Percentiles rank a stretch among this genome's conserved stretches.
phyloP scores from a whole-genome alignment of 2,113 vertebrate genomes.

The Spea multiplicata region DNA sequence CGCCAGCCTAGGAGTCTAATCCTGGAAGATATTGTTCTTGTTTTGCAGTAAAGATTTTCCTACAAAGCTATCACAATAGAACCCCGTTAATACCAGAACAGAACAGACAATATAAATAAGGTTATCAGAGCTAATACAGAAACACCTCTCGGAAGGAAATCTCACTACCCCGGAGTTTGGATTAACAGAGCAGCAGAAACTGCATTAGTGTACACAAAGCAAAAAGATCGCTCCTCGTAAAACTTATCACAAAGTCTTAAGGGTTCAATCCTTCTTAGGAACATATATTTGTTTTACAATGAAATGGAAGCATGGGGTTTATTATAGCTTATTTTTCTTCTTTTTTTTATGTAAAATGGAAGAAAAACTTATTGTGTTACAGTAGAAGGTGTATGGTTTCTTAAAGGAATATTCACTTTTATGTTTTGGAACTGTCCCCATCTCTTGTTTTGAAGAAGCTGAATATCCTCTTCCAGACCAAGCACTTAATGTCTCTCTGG shows the following conservation, averaged over 20 bases:
- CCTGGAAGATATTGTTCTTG: constrained; percentile 26
- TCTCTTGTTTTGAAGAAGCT: no score
- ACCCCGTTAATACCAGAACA: constrained; percentile 26
- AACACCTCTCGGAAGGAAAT: constrained; percentile 10
- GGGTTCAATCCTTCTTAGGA: constrained; percentile 1
- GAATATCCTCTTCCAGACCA: no score
- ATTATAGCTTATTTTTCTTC: not conserved
- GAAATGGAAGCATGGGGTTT: not conserved
- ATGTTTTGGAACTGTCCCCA: no score
- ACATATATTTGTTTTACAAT: constrained; percentile 8
- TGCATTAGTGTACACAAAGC: constrained; percentile 27
- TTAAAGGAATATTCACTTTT: no score
- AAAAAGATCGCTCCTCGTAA: not conserved
- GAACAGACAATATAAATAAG: constrained; percentile 37
- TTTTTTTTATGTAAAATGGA: no score
- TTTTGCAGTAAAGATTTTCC: constrained; percentile 3
- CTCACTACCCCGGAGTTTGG: not conserved
- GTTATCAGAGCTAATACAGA: constrained; percentile 28
- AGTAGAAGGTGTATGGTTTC: no score
- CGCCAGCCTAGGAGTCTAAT: not conserved
- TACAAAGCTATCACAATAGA: constrained; percentile 24
- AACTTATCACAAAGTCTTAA: constrained; percentile 17
- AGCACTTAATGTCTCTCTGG: no score
- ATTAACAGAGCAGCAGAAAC: constrained; percentile 25
- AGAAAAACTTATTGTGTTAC: no score